Conservation (phyloP, 1,140 invertebrate species). For the Oedothorax gibbosus region DNA sequence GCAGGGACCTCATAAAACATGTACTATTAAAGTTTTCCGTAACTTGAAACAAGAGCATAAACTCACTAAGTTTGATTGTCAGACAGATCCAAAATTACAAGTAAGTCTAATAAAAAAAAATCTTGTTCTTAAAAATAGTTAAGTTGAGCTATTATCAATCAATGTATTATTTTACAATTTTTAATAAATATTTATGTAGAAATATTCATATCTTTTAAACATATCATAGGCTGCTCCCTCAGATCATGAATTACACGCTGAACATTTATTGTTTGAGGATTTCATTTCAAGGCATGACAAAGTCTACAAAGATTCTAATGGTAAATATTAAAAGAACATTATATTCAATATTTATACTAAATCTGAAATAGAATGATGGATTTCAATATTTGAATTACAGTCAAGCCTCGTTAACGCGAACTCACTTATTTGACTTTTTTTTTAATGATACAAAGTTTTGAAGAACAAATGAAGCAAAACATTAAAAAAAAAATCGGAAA, state of each 20-base stretch:
- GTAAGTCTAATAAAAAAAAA: constrained; percentile 8
- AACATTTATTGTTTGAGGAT: constrained; percentile 47
- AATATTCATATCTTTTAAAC: too few relatives aligned
- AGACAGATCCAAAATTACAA: background rate
- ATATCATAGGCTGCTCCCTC: background rate
- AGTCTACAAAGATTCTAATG: constrained; percentile 38
- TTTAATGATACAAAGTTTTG: too few relatives aligned
- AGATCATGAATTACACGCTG: constrained; percentile 42
- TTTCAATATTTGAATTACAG: too few relatives aligned
- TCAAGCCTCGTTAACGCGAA: too few relatives aligned
- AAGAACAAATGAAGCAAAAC: too few relatives aligned
- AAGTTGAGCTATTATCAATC: background rate
- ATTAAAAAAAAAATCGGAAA: too few relatives aligned
- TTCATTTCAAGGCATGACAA: constrained; percentile 44
- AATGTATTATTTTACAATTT: too few relatives aligned
- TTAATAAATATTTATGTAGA: too few relatives aligned
- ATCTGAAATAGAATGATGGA: too few relatives aligned
- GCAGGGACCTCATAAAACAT: constrained; percentile 32
- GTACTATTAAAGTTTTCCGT: background rate
- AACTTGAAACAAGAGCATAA: constrained; percentile 10
- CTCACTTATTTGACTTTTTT: too few relatives aligned
- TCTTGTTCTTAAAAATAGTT: background rate
- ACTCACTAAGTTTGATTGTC: constrained; percentile 20
- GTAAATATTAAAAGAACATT: constrained; percentile 6
- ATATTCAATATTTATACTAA: too few relatives aligned